A percentile compares a stretch with the other conserved stretches of the same genome.
Evolutionary conservation across 2,797 vertebrate species (phyloP).

Genomic region (Darevskia nairensis): DNA sequence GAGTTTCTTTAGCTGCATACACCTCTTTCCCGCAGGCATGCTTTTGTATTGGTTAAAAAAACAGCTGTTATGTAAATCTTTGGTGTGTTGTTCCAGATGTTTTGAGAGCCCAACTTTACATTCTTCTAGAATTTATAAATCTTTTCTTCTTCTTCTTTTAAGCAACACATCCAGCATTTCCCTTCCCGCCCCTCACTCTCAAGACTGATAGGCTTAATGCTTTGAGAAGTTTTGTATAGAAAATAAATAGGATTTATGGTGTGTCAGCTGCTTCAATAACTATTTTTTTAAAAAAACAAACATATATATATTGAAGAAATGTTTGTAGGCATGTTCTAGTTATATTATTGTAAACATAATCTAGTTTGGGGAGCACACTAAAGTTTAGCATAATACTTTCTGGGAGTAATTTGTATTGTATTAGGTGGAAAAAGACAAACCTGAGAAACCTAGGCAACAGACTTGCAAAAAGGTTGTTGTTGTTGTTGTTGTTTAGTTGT

Average conservation of each 20-base stretch:
- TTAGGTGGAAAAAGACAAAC: too few species aligned
- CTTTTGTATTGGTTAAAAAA: not conserved
- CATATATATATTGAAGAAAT: not conserved
- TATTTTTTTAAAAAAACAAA: not conserved
- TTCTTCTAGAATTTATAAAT: not conserved
- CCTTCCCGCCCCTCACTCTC: too few species aligned
- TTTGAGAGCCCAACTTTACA: not conserved
- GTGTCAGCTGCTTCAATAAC: not conserved
- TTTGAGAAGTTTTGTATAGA: not conserved
- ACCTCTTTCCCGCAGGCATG: not conserved
- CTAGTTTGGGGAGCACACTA: too few species aligned
- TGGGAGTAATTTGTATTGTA: too few species aligned
- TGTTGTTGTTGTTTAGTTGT: too few species aligned
- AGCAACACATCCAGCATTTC: too few species aligned
- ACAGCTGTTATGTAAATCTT: not conserved
- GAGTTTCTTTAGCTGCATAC: not conserved
- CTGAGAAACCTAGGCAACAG: too few species aligned
- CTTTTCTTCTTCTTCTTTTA: too few species aligned
- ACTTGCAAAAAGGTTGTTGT: too few species aligned
- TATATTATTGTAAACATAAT: too few species aligned
- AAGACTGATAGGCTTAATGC: not conserved
- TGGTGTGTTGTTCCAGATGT: not conserved
- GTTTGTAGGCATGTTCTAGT: not conserved
- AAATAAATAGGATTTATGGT: not conserved
- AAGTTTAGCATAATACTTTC: too few species aligned